A percentile compares a stretch with the other conserved stretches of the same genome.
Evolutionary conservation across 1,140 invertebrate genomes (phyloP).

Genomic region (Philotrypesis tridentata): DNA sequence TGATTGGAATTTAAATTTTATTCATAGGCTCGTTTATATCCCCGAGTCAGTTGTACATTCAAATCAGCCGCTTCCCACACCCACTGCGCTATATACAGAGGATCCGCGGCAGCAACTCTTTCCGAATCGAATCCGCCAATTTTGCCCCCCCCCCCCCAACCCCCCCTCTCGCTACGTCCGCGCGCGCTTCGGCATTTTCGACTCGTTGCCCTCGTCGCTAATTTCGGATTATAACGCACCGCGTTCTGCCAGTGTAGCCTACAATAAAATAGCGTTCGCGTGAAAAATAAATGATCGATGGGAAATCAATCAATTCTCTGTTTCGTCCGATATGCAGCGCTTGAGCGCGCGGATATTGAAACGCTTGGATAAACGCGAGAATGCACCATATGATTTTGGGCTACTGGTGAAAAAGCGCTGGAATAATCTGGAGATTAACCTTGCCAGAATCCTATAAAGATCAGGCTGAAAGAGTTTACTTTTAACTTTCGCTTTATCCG

Average conservation of each 20-base stretch:
- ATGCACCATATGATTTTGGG: too few relatives aligned
- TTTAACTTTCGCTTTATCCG: conserved; percentile 27
- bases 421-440: neutral
- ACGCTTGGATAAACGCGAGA: too few relatives aligned
- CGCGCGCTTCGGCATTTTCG: too few relatives aligned
- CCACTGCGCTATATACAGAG: conserved; percentile 27
- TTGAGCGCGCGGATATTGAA: too few relatives aligned
- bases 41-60: conserved; percentile 59
- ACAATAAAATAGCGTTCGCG: too few relatives aligned
- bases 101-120: conserved; percentile 7
- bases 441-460: neutral
- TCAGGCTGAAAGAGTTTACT: conserved; percentile 23
- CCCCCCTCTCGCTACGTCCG: neutral
- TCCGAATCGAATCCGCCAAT: conserved; percentile 13
- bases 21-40: conserved; percentile 61
- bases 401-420: too few relatives aligned
- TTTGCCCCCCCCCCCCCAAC: too few relatives aligned
- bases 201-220: too few relatives aligned
- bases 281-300: too few relatives aligned
- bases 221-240: conserved; percentile 23
- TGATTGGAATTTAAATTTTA: conserved; percentile 64
- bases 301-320: conserved; percentile 21
- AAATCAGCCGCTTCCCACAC: conserved; percentile 54
- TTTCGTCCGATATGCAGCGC: too few relatives aligned
- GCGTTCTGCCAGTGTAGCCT: too few relatives aligned